Base-by-base conservation (phyloP, 2,797 vertebrate genomes). In the Lacerta agilis region DNA sequence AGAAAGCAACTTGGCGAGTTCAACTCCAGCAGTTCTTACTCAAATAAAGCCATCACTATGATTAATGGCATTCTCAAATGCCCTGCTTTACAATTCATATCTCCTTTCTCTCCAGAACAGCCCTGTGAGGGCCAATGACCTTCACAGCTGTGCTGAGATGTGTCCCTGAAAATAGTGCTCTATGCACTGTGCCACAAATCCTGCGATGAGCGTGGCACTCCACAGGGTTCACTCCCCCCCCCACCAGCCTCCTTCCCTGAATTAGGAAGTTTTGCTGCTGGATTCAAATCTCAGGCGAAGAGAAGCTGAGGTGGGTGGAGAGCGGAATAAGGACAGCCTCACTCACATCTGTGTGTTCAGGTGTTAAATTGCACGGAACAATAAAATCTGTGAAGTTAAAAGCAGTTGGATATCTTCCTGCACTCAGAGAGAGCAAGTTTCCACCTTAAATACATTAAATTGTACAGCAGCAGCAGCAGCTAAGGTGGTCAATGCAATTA, bases 401-500 rank as follows among this genome's bases (percentile, higher is more conserved):
- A 88, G 79, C 94, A 91, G 91, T 91, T 92, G 88, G 88, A 91
- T 94, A 89, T 79, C 90, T 86, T 87, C 38, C 84, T n/a, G 8
- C 79, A 87, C 27, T 82, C 5, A 69, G 64, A 69, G 85, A 92
- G 92, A 90, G 80, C 20, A 90, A 95, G 91, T 95, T 95, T 97
- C 97, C 97, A 97, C 97, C 97, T 98, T 98, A 97, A 98, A 97
- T 96, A 95, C 96, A 97, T 95, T 94, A 96, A 96, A 96, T 91
- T 91, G 90, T 92, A 94, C 95, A 97, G 95, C 94, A 87, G 94
- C 96, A 93, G 73, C 80, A 64, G 58, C 95, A 96, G 96, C 96
- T 95, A 97, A 97, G 97, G 96, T 97, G 97, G 96, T 97, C 97
- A 97, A 97, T 97, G 97, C 97, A 97, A 98, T 98, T 98, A 97